Evolutionary conservation across 2,888 invertebrate genomes (phyloP), one percentile per base, ranked within the genome.

Genomic region (Graphium colonna): DNA sequence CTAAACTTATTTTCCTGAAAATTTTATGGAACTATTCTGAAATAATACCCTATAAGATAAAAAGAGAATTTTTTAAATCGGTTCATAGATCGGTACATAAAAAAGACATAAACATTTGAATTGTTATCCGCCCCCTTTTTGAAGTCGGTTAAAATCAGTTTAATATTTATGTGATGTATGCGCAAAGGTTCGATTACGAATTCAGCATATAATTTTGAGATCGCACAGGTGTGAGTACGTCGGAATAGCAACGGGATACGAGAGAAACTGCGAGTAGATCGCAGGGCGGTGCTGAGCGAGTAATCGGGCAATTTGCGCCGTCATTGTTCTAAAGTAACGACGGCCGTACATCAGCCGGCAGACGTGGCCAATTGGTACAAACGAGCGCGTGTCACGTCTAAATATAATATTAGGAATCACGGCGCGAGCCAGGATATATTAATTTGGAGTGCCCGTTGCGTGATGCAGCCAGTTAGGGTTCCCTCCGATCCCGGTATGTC

Each of bases 391-490:
- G 89, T 89, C 89, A 88, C 81, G 87, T 88, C 89, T 89, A 89
- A 88, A 89, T 89, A 89, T 89, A 89, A 89, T 89, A 89, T 89
- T 89, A 88, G 87, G 89, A 89, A 89, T 89, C 89, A 83, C 89
- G 86, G 87, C 89, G 87, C 54, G 83, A 79, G 89, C 89, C 89
- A 89, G 89, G 89, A 89, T 88, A 88, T 87, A 88, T 87, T 88
- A 86, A 88, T 89, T 85, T 87, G 84, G 76, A 86, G 80, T 81
- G 79, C 72, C 79, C 75, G 78, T 73, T 75, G 79, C 74, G 77
- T 82, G 78, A 83, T 75, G 72, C 75, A 72, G 75, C 70, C 67
- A 64, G 75, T 60, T 71, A 67, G 65, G 71, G 72, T 70, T 75
- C 71, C 73, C 62, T 62, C 67, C 63, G 65, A 63, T 64, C 68